Evolutionary conservation across 2,888 invertebrate genomes (phyloP), one percentile per base, ranked within the genome.

Genomic region (Hypomecis punctinalis): DNA sequence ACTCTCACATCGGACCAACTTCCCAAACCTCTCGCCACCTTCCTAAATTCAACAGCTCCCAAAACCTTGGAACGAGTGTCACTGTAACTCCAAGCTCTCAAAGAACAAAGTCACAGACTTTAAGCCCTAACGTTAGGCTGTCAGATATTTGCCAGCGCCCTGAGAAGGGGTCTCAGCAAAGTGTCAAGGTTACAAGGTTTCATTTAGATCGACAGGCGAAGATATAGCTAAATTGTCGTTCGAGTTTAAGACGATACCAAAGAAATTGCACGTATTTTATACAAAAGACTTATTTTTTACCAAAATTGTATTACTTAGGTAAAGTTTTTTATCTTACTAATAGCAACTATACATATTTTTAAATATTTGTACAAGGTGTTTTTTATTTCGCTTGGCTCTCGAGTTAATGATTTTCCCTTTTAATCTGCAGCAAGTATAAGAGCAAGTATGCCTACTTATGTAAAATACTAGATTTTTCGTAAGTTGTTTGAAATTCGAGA

Each of bases 181-280:
- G 76, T 59, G 73, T 81, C 40, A 90, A 86, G 74, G 73, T 83
- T 49, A 86, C 85, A 61, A 82, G 88, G 76, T 89, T 89, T 70
- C 86, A 91, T 73, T 76, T 87, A 55, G 83, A 73, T 66, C 72
- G 74, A 61, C 83, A 83, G 75, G 77, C 79, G 43, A 82, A 83
- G 67, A 72, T 82, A 57, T 88, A 88, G 82, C 82, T 70, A 40
- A 71, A 78, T 83, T 86, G 86, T 89, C 86, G 86, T 85, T 89
- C 84, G 80, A 78, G 88, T 72, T 63, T 83, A 80, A 66, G 88
- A 85, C 82, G 78, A 64, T 78, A 83, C 88, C 88, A 89, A 88
- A 90, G 86, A 88, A n/a, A 73, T 76, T 76, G 76, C 59, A 57
- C 68, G 67, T 72, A 71, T 75, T 72, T 59, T 65, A 46, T 58